A percentile compares a stretch with the other conserved stretches of the same genome.
phyloP scores from a whole-genome alignment of 2,888 invertebrate genomes.

The Corbicula japonica region DNA sequence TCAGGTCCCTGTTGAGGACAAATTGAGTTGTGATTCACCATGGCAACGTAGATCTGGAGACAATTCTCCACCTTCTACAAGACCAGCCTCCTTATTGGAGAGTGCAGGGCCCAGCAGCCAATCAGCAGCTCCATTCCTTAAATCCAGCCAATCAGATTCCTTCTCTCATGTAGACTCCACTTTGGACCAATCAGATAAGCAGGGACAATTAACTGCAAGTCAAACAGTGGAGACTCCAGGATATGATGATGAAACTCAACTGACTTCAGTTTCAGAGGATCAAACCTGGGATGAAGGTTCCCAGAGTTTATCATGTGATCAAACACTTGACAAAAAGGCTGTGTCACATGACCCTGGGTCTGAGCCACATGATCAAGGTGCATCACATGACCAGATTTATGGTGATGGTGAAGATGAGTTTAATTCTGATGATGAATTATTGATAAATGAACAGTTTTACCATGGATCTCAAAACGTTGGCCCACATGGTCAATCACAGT shows the following conservation, averaged over 20 bases:
- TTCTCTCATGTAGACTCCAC: slow-evolving; percentile 42
- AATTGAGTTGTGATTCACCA: slow-evolving; percentile 56
- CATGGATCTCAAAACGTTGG: not conserved
- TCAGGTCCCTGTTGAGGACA: too few species aligned
- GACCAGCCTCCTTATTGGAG: slow-evolving; percentile 32
- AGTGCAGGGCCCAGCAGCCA: slow-evolving; percentile 42
- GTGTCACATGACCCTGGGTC: slow-evolving; percentile 12
- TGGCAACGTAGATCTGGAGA: slow-evolving; percentile 66
- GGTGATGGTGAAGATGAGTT: slow-evolving; percentile 42
- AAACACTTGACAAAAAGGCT: slow-evolving; percentile 28
- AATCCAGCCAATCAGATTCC: slow-evolving; percentile 67
- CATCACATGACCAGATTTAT: slow-evolving; percentile 13
- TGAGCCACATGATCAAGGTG: slow-evolving; percentile 22
- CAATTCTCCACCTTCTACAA: slow-evolving; percentile 53
- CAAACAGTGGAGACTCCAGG: slow-evolving; percentile 47
- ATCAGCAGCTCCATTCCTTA: slow-evolving; percentile 56
- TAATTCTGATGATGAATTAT: slow-evolving; percentile 60
- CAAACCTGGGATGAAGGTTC: slow-evolving; percentile 56
- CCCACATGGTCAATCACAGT: slow-evolving; percentile 19
- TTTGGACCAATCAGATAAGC: slow-evolving; percentile 54
- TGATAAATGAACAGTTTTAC: slow-evolving; percentile 33
- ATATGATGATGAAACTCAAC: slow-evolving; percentile 56
- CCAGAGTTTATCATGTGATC: slow-evolving; percentile 56
- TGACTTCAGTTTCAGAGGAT: slow-evolving; percentile 58
- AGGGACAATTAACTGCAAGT: slow-evolving; percentile 24